Evolutionary conservation across 2,888 invertebrate species (phyloP).

Genomic region (Nineta flava): DNA sequence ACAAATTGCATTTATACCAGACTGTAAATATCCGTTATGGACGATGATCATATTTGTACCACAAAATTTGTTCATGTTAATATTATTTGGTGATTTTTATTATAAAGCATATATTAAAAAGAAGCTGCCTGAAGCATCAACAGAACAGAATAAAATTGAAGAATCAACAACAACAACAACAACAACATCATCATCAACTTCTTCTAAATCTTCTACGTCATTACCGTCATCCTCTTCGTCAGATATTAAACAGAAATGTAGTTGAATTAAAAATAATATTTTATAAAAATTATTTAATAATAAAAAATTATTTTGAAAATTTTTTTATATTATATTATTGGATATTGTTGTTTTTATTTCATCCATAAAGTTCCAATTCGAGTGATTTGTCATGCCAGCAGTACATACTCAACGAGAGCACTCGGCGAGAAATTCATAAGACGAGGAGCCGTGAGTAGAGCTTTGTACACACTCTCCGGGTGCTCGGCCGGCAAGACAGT

Average conservation of each 20-base stretch:
- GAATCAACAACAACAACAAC: background rate
- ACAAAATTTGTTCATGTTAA: conserved; percentile 48
- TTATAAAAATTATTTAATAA: background rate
- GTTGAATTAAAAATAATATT: background rate
- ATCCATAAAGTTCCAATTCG: no score
- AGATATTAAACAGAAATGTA: background rate
- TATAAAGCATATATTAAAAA: conserved; percentile 37
- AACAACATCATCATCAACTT: no score
- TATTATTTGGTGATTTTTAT: conserved; percentile 52
- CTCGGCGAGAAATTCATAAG: no score
- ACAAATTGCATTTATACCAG: conserved; percentile 28
- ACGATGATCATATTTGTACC: conserved; percentile 36
- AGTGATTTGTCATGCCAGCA: no score
- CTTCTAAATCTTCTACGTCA: no score
- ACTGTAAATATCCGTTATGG: conserved; percentile 44
- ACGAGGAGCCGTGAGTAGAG: no score
- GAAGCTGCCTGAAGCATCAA: background rate
- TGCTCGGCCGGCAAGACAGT: no score
- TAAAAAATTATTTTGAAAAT: background rate
- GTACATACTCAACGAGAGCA: no score
- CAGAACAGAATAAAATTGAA: background rate
- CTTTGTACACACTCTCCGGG: no score
- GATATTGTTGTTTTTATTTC: background rate
- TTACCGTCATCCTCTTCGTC: no score
- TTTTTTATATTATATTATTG: background rate